Evolutionary conservation across 2,888 invertebrate genomes (phyloP), one percentile per base, ranked within the genome.

Genomic region (Drosophila melanosoma): DNA sequence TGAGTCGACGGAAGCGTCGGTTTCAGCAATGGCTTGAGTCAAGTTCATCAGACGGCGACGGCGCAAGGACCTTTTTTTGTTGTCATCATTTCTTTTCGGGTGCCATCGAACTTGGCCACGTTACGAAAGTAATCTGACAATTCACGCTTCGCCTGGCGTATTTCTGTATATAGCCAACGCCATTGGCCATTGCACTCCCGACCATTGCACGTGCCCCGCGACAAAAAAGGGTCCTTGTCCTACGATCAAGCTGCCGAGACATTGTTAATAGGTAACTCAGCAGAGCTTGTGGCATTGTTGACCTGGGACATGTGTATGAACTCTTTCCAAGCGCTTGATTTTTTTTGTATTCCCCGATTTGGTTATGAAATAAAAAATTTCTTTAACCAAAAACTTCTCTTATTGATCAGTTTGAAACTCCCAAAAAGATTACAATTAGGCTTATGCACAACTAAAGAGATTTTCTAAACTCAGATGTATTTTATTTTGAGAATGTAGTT

Each of bases 1-100:
- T 48, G 64, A 62, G 42, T 68, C 82, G 70, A 76, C 84, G 84
- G 87, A 83, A 86, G 87, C 76, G 33, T 63, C 62, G 10, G 33
- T 4, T 8, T 29, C 33, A 8, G 23, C 3, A 17, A 33, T 52
- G 68, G 69, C 63, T n/a, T 48, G 72, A 36, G 71, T 38, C 36
- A 33, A 69, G 75, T 75, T 79, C 75, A 76, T 58, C 69, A 73
- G 72, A 67, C 72, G 40, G 56, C 59, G n/a, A 26, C 38, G 40
- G 40, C 56, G 65, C 57, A 57, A 57, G 57, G 57, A 57, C 32
- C 32, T 15, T 29, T 40, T 40, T 57, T 52, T 54, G 52, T 36
- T 23, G n/a, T 56, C 38, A 26, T 56, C n/a, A 26, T 26, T 53
- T 49, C 40, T 52, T 62, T 40, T 26, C 29, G 15, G 15, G 15